Evolutionary conservation across 1,140 invertebrate species (phyloP), one percentile per base, ranked within the genome.

Genomic region (Heliconius congener): DNA sequence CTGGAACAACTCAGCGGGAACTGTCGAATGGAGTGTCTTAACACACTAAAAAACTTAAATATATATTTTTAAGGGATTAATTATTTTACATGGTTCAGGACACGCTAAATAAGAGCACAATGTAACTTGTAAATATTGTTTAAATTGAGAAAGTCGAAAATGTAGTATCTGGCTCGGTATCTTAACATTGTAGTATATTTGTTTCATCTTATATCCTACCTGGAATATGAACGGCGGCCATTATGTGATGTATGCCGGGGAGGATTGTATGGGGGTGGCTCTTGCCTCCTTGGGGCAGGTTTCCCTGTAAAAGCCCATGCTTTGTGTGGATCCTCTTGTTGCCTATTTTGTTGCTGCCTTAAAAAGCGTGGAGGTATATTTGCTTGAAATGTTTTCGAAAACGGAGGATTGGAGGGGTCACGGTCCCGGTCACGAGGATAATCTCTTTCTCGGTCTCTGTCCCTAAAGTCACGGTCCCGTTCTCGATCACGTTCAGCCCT

Each of bases 291-390:
- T 84, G 93, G 94, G 87, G 93, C 91, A 79, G 88, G 81, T 88
- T 93, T 92, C 42, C 83, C 90, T 23, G 89, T 84, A 83, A 91
- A 94, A 34, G 90, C 85, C 93, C 93, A 93, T 13, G 86, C 88
- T 81, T 93, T 93, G 77, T 91, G 86, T 78, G 88, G 88, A 55
- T 93, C 91, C 8, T 94, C 93, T 82, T 92, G 89, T 74, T 93
- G 91, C 55, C 94, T 87, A 74, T 91, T 94, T 82, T 96, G 95
- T 84, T 97, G 96, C 85, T 98, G 97, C 85, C 97, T 97, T 88
- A 97, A 96, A 92, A 99, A 98, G 66, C 98, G 95, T 55, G 98
- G 98, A 50, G 98, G 98, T 82, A 98, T 95, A 94, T 98, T 97
- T 71, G 95, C 96, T 90, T 97, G 96, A 90, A 97, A 98, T 72